Conservation (phyloP, 92 coral and sea anemone species). For the Epizoanthus stellaris region DNA sequence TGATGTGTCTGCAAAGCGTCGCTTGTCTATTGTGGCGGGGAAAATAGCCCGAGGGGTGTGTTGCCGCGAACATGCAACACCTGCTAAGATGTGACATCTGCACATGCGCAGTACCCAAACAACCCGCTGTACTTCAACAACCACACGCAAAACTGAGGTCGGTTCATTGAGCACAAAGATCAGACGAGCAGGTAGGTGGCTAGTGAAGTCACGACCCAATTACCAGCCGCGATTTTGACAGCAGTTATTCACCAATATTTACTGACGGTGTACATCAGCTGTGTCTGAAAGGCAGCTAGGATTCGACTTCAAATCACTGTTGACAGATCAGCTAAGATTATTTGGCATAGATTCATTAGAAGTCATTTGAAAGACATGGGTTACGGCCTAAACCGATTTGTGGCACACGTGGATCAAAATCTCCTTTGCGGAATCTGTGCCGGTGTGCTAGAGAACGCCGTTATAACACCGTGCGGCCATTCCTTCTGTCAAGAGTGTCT, state of each 20-base stretch:
- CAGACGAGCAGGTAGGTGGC: constrained; percentile 17
- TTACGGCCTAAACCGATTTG: constrained; percentile 71
- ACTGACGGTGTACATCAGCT: not conserved
- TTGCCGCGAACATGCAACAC: constrained; percentile 14
- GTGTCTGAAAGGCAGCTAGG: not conserved
- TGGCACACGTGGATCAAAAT: constrained; percentile 80
- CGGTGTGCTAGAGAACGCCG: constrained; percentile 85
- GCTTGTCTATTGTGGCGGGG: constrained; percentile 19
- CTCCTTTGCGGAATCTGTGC: constrained; percentile 95
- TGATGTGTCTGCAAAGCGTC: not conserved
- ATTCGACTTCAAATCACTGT: not conserved
- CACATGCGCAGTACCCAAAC: constrained; percentile 18
- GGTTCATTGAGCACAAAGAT: constrained; percentile 34
- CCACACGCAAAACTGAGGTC: constrained; percentile 57
- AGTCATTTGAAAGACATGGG: constrained; percentile 71
- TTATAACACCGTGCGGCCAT: constrained; percentile 92
- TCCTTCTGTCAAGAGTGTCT: constrained; percentile 89
- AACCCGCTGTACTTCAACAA: constrained; percentile 47
- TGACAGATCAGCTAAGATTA: not conserved
- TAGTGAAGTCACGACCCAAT: constrained; percentile 4
- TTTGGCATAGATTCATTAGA: not conserved
- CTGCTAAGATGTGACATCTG: constrained; percentile 5
- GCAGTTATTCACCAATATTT: not conserved
- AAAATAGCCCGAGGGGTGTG: constrained; percentile 44
- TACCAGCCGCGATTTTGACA: not conserved